phyloP scores from a whole-genome alignment of 92 coral and sea anemone genomes.

The Blastomussa wellsi region DNA sequence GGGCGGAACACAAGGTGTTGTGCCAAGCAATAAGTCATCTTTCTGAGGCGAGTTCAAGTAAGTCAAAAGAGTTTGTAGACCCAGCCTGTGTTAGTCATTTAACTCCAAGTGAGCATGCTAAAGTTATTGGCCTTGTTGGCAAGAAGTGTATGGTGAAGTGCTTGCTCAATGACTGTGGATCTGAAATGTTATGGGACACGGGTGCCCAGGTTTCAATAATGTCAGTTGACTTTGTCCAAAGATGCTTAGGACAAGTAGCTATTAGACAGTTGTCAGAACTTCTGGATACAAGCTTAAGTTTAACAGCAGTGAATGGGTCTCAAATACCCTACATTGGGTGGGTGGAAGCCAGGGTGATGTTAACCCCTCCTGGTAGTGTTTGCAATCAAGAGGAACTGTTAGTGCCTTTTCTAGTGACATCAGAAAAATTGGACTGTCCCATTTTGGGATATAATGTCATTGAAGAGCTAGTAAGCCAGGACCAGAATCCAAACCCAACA shows the following conservation, averaged over 20 bases:
- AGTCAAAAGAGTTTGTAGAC: slow-evolving; percentile 32
- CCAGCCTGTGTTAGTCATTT: slow-evolving; percentile 61
- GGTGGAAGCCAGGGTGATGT: slow-evolving; percentile 51
- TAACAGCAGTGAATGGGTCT: slow-evolving; percentile 61
- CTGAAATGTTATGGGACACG: slow-evolving; percentile 67
- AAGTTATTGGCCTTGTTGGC: slow-evolving; percentile 57
- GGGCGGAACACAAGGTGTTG: slow-evolving; percentile 57
- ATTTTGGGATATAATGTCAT: slow-evolving; percentile 53
- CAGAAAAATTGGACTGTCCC: slow-evolving; percentile 41
- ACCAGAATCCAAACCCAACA: slow-evolving; percentile 34
- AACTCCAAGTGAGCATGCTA: slow-evolving; percentile 67
- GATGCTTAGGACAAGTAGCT: slow-evolving; percentile 34
- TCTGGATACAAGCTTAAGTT: slow-evolving; percentile 39
- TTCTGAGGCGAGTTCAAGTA: slow-evolving; percentile 14
- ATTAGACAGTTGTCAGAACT: slow-evolving; percentile 51
- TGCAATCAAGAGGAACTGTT: slow-evolving; percentile 41
- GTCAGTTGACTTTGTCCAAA: slow-evolving; percentile 41
- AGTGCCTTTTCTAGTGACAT: slow-evolving; percentile 54
- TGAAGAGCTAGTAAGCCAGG: slow-evolving; percentile 37
- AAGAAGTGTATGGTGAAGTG: slow-evolving; percentile 71
- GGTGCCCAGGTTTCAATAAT: slow-evolving; percentile 74
- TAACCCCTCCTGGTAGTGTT: slow-evolving; percentile 29
- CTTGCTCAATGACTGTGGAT: slow-evolving; percentile 50
- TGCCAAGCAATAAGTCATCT: slow-evolving; percentile 62
- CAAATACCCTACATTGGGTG: slow-evolving; percentile 54